phyloP scores from a whole-genome alignment of 2,888 invertebrate genomes.

The Caenorhabditis uteleia region DNA sequence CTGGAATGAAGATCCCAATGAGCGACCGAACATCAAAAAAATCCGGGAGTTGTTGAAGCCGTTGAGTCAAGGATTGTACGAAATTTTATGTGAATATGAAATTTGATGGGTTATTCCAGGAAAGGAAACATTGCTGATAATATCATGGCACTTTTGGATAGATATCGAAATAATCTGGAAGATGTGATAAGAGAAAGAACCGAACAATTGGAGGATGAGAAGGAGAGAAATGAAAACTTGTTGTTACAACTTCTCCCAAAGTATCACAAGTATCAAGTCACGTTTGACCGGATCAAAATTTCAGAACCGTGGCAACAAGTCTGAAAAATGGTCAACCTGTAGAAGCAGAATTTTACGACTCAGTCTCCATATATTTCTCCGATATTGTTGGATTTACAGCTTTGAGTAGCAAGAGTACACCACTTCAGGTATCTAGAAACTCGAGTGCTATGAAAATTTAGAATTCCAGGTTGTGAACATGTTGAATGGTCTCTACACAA shows the following conservation, averaged over 20 bases:
- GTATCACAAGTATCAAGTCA: not conserved
- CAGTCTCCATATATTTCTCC: constrained; percentile 53
- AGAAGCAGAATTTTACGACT: constrained; percentile 46
- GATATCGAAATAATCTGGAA: constrained; percentile 92
- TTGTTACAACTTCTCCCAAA: constrained; percentile 79
- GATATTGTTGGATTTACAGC: constrained; percentile 58
- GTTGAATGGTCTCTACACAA: constrained; percentile 85
- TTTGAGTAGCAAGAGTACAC: constrained; percentile 50
- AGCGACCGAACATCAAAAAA: constrained; percentile 85
- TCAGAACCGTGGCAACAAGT: constrained; percentile 40
- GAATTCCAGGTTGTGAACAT: constrained; percentile 84
- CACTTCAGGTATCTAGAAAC: constrained; percentile 24
- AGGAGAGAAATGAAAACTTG: constrained; percentile 76
- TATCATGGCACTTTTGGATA: constrained; percentile 97
- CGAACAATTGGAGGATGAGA: constrained; percentile 85
- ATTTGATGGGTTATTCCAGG: constrained; percentile 74
- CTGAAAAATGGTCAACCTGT: constrained; percentile 51
- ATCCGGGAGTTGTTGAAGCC: constrained; percentile 87
- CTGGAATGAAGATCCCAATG: constrained; percentile 88
- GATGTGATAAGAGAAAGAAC: constrained; percentile 90
- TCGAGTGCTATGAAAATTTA: not conserved
- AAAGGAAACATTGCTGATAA: constrained; percentile 95
- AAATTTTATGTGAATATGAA: too few relatives aligned
- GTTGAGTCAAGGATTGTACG: constrained; percentile 85
- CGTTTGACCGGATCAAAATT: too few relatives aligned